Conservation (phyloP, 2,888 invertebrate genomes). For the Drosophila borborema region DNA sequence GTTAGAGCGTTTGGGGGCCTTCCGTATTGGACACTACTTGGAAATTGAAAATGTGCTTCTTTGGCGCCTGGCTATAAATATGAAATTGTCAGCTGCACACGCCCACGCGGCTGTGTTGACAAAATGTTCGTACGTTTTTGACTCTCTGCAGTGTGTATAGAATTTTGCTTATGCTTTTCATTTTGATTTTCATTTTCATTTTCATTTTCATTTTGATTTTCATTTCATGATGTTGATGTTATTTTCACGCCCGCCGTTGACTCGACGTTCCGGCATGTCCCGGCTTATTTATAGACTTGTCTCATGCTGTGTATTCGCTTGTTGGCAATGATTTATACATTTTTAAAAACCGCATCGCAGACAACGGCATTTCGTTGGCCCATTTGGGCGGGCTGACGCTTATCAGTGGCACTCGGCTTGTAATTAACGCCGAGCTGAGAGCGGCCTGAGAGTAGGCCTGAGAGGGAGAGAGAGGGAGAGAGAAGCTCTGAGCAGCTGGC, state of each 20-base stretch:
- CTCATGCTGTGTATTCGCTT: conserved; percentile 82
- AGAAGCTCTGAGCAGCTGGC: conserved; percentile 20
- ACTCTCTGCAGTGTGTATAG: conserved; percentile 14
- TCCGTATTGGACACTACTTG: conserved; percentile 52
- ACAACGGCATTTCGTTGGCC: conserved; percentile 24
- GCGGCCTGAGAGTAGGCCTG: neutral
- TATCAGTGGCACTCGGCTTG: conserved; percentile 46
- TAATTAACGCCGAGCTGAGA: conserved; percentile 39
- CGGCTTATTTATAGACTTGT: conserved; percentile 82
- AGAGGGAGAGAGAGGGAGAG: conserved; percentile 5
- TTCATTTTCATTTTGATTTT: conserved; percentile 32
- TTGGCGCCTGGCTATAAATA: conserved; percentile 62
- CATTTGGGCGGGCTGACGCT: conserved; percentile 28
- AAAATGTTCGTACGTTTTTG: conserved; percentile 44
- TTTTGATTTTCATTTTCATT: conserved; percentile 36
- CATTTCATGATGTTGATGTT: conserved; percentile 49
- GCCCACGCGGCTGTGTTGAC: conserved; percentile 71
- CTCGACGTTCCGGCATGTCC: conserved; percentile 26
- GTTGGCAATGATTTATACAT: conserved; percentile 83
- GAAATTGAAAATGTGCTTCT: conserved; percentile 38
- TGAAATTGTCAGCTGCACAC: conserved; percentile 79
- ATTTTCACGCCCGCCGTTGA: conserved; percentile 66
- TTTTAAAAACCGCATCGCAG: conserved; percentile 77
- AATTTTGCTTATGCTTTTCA: conserved; percentile 22
- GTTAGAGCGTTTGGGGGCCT: conserved; percentile 22